Evolutionary conservation across 2,888 invertebrate genomes (phyloP).

Genomic region (Catotricha subobsoleta): DNA sequence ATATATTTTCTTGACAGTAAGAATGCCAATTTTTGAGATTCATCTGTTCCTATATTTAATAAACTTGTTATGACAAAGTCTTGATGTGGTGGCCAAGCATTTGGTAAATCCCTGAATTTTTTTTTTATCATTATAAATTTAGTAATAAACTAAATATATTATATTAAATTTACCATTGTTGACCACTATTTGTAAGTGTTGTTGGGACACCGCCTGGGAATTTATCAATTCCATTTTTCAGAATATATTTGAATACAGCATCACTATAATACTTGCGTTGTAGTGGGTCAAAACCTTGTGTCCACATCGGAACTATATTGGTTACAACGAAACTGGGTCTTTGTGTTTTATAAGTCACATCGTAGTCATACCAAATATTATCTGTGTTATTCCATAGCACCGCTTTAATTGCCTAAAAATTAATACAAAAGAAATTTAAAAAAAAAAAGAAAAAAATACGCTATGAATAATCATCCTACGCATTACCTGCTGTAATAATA

Average conservation of each 20-base stretch:
- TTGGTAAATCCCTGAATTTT: slow-evolving; percentile 87
- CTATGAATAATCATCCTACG: not conserved
- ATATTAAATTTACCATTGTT: too few relatives aligned
- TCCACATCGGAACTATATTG: slow-evolving; percentile 70
- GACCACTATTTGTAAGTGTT: slow-evolving; percentile 55
- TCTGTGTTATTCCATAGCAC: slow-evolving; percentile 77
- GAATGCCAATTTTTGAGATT: slow-evolving; percentile 45
- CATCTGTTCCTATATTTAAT: slow-evolving; percentile 43
- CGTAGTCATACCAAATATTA: slow-evolving; percentile 79
- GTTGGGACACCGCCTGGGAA: slow-evolving; percentile 67
- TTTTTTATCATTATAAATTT: too few relatives aligned
- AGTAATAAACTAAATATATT: too few relatives aligned
- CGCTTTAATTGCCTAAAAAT: slow-evolving; percentile 22
- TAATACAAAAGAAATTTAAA: not conserved
- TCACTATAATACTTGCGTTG: slow-evolving; percentile 39
- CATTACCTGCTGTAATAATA: slow-evolving; percentile 37
- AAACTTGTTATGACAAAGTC: slow-evolving; percentile 64
- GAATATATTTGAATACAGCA: slow-evolving; percentile 49
- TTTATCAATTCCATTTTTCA: slow-evolving; percentile 39
- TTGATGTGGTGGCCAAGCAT: slow-evolving; percentile 88
- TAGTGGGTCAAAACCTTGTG: slow-evolving; percentile 45
- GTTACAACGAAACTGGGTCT: slow-evolving; percentile 61
- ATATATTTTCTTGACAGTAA: slow-evolving; percentile 68
- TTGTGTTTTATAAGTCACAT: slow-evolving; percentile 42
- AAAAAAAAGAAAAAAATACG: not conserved